phyloP scores from a whole-genome alignment of 2,797 vertebrate species.

The Mormyrops boulengeri region DNA sequence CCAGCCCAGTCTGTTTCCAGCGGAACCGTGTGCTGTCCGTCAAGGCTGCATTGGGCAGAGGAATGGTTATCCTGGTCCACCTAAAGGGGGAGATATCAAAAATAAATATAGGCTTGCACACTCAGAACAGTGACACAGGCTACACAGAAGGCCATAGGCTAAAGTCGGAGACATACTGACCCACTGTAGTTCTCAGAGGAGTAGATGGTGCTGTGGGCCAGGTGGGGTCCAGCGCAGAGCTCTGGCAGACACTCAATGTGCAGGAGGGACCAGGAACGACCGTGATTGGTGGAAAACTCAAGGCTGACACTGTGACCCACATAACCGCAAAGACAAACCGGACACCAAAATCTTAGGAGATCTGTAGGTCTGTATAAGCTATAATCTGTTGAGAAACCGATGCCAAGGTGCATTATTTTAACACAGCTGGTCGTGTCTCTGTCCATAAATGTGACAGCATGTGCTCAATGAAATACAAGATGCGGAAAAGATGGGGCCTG shows the following conservation, averaged over 20 bases:
- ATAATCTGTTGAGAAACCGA: not conserved
- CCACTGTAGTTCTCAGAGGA: slow-evolving; percentile 96
- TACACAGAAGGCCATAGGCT: not conserved
- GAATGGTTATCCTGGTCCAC: slow-evolving; percentile 90
- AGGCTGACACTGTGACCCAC: slow-evolving; percentile 69
- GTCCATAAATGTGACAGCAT: not conserved
- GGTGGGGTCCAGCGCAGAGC: slow-evolving; percentile 83
- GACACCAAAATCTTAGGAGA: not conserved
- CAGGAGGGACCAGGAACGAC: slow-evolving; percentile 87
- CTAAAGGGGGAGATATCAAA: slow-evolving; percentile 51
- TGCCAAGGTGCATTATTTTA: not conserved
- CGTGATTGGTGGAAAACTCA: slow-evolving; percentile 92
- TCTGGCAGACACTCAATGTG: slow-evolving; percentile 92
- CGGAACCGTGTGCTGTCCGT: slow-evolving; percentile 84
- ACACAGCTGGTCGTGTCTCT: not conserved
- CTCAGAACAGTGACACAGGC: not conserved
- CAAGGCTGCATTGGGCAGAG: slow-evolving; percentile 85
- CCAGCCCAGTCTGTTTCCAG: slow-evolving; percentile 83
- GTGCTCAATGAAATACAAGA: not conserved
- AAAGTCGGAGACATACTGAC: slow-evolving; percentile 48
- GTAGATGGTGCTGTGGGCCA: slow-evolving; percentile 91
- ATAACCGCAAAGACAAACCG: not conserved
- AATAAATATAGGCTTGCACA: not conserved
- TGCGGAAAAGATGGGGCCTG: not conserved
- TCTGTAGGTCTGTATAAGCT: not conserved